Evolutionary conservation across 2,797 vertebrate species (phyloP).

Genomic region (Falco biarmicus): DNA sequence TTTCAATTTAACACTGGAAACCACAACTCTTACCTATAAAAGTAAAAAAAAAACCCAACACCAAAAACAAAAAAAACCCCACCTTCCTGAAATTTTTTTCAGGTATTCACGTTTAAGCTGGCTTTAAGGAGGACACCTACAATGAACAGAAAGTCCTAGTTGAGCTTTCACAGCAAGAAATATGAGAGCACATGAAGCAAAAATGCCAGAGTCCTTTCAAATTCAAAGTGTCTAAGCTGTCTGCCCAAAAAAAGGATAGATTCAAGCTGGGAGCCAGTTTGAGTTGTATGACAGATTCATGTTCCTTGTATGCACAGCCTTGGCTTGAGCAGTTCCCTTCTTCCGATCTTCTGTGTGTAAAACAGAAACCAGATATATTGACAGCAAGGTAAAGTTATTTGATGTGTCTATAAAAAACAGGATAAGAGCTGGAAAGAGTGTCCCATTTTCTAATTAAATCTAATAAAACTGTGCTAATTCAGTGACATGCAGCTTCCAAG

Average conservation of each 20-base stretch:
- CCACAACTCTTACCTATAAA: background rate
- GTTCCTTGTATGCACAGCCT: background rate
- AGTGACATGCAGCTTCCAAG: background rate
- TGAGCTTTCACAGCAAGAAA: slow-evolving; percentile 12
- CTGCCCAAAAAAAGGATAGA: slow-evolving; percentile 31
- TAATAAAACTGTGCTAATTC: background rate
- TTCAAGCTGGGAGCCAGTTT: background rate
- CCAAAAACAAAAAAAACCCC: background rate
- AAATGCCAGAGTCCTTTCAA: background rate
- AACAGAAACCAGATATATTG: background rate
- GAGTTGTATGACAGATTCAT: background rate
- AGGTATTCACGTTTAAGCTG: background rate
- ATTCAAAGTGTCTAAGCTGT: background rate
- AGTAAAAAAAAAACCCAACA: background rate
- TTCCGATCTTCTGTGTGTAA: background rate
- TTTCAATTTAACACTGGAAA: background rate
- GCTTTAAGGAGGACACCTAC: background rate
- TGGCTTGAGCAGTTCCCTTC: slow-evolving; percentile 11
- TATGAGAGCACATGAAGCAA: background rate
- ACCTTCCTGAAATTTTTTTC: background rate
- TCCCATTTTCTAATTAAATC: background rate
- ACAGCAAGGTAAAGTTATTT: background rate
- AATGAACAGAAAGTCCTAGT: background rate
- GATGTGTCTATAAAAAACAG: background rate
- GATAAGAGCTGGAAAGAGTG: background rate